A percentile compares a stretch with the other conserved stretches of the same genome.
Conservation (phyloP, 2,113 vertebrate species). For the Bufo bufo region DNA sequence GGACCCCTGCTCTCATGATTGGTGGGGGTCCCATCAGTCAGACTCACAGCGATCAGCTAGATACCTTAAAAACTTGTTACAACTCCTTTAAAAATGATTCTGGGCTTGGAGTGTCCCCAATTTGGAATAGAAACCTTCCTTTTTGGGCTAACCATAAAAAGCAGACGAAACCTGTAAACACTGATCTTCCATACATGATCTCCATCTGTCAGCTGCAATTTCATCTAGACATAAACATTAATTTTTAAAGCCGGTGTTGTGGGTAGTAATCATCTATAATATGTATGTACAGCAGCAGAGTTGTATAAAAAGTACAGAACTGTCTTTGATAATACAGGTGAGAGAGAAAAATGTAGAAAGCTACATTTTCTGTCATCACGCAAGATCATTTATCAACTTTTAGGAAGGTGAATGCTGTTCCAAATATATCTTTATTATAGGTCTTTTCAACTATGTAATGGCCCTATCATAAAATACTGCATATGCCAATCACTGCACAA, state of each 20-base stretch:
- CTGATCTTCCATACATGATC: background rate
- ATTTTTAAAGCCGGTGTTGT: background rate
- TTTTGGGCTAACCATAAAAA: background rate
- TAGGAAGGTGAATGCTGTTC: slow-evolving; percentile 41
- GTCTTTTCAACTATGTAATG: slow-evolving; percentile 49
- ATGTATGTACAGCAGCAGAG: slow-evolving; percentile 3
- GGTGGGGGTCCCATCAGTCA: no score
- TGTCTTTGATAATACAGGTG: slow-evolving; percentile 10
- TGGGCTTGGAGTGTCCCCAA: no score
- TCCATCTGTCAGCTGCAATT: background rate
- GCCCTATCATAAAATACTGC: slow-evolving; percentile 46
- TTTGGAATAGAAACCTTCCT: background rate
- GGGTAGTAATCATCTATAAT: slow-evolving; percentile 31
- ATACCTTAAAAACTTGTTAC: no score
- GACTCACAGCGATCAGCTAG: no score
- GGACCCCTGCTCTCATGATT: no score
- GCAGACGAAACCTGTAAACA: background rate
- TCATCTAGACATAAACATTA: background rate
- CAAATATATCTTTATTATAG: slow-evolving; percentile 52
- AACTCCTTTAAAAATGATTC: no score
- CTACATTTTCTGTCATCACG: slow-evolving; percentile 42
- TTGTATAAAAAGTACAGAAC: slow-evolving; percentile 13
- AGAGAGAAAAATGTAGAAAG: slow-evolving; percentile 23
- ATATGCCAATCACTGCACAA: slow-evolving; percentile 51
- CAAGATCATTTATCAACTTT: slow-evolving; percentile 47